Percentiles rank a stretch among this genome's conserved stretches.
phyloP scores from a whole-genome alignment of 2,797 vertebrate species.

The Pseudochromis fuscus region DNA sequence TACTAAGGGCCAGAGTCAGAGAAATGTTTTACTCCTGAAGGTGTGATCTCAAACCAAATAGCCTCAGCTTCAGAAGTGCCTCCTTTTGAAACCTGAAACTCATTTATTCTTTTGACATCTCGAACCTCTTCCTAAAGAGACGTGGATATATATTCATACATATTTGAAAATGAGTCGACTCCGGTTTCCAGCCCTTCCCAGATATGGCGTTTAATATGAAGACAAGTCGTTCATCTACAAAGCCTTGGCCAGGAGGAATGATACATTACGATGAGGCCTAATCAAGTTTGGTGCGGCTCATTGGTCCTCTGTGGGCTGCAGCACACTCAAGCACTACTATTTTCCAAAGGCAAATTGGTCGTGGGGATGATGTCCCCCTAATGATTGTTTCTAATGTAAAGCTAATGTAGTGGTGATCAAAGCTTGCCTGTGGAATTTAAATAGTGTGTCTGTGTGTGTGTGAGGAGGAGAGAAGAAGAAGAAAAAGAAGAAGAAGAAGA shows the following conservation, averaged over 20 bases:
- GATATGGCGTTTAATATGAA: conserved; percentile 52
- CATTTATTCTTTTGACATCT: conserved; percentile 48
- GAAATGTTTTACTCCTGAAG: conserved; percentile 16
- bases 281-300: conserved; percentile 83
- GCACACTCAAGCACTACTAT: conserved; percentile 70
- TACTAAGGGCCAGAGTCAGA: background rate
- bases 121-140: conserved; percentile 53
- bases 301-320: conserved; percentile 77
- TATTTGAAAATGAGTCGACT: conserved; percentile 59
- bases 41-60: conserved; percentile 7
- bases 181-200: conserved; percentile 35
- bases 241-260: conserved; percentile 67
- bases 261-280: conserved; percentile 74
- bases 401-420: conserved; percentile 85
- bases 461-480: conserved; percentile 49
- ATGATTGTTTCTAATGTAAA: conserved; percentile 85
- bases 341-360: conserved; percentile 84
- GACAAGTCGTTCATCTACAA: conserved; percentile 62
- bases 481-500: no score
- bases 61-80: conserved; percentile 16
- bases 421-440: conserved; percentile 73
- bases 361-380: conserved; percentile 81
- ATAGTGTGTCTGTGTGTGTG: conserved; percentile 47
- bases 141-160: no score
- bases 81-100: conserved; percentile 42